phyloP scores from a whole-genome alignment of 1,140 invertebrate genomes.

The Conus ventricosus region DNA sequence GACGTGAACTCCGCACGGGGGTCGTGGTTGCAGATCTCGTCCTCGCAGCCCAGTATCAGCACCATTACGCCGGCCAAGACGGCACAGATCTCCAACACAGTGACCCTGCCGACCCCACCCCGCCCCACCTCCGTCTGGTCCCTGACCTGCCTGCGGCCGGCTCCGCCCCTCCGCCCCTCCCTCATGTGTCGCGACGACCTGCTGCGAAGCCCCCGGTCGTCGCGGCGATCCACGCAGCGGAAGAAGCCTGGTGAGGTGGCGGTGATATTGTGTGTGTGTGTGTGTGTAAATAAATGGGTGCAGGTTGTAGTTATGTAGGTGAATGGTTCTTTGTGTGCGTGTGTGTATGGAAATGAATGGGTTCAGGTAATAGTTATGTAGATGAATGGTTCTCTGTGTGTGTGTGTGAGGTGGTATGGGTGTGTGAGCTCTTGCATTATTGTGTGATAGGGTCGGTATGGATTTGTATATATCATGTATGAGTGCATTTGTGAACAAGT shows the following conservation, averaged over 20 bases:
- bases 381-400: not conserved
- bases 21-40: constrained; percentile 58
- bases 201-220: constrained; percentile 67
- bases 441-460: too few species aligned
- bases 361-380: not conserved
- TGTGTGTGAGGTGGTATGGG: too few species aligned
- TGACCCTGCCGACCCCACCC: constrained; percentile 44
- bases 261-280: not conserved
- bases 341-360: too few species aligned
- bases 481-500: too few species aligned
- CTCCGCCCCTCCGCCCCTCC: constrained; percentile 85
- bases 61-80: constrained; percentile 67
- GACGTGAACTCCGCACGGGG: too few species aligned
- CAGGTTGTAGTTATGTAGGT: not conserved
- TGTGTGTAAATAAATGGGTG: not conserved
- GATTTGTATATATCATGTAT: too few species aligned
- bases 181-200: constrained; percentile 76
- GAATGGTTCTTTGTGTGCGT: not conserved
- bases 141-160: constrained; percentile 85
- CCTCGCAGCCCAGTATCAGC: constrained; percentile 69
- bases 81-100: constrained; percentile 64
- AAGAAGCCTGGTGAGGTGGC: constrained; percentile 66
- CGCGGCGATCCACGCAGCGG: constrained; percentile 61
- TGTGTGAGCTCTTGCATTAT: too few species aligned
- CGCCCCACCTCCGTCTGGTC: constrained; percentile 79